phyloP scores from a whole-genome alignment of 1,140 invertebrate species.

The Lepidurus arcticus region DNA sequence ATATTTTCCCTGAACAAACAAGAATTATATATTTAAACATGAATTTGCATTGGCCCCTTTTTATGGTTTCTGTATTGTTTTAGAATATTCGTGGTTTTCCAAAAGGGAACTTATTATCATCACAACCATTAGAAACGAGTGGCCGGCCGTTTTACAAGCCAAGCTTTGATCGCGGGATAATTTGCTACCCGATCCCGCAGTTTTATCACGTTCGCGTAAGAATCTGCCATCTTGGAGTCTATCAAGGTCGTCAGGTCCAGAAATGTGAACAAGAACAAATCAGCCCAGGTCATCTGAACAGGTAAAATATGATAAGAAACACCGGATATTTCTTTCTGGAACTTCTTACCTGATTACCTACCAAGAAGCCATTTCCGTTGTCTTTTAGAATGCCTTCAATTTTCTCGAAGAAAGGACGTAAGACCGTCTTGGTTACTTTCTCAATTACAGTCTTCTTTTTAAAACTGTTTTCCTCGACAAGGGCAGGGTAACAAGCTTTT shows the following conservation, averaged over 20 bases:
- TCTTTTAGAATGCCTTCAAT: conserved; percentile 31
- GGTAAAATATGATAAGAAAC: not conserved
- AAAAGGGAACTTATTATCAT: not conserved
- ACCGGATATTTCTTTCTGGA: not conserved
- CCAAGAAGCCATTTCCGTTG: conserved; percentile 31
- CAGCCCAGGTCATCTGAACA: conserved; percentile 34
- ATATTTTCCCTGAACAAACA: not conserved
- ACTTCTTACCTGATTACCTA: conserved; percentile 35
- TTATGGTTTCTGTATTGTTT: not conserved
- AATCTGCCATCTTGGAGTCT: not conserved
- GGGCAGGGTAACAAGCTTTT: not conserved
- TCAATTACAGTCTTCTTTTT: conserved; percentile 32
- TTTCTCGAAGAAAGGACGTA: conserved; percentile 20
- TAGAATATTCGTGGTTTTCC: not conserved
- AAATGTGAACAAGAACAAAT: conserved; percentile 25
- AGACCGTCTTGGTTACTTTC: conserved; percentile 16
- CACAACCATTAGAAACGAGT: conserved; percentile 27
- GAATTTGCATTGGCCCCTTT: not conserved
- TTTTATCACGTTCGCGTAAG: conserved; percentile 48
- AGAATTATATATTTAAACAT: not conserved
- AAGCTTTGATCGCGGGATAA: conserved; percentile 56
- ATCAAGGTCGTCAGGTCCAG: not conserved
- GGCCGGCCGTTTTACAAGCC: conserved; percentile 57
- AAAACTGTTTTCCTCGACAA: conserved; percentile 38
- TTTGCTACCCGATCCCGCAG: conserved; percentile 51